These are phyloP conservation scores for Serranus cabrilla DNA, from an alignment of 2,797 vertebrate genomes.

Conservation along the genomic window DNA sequence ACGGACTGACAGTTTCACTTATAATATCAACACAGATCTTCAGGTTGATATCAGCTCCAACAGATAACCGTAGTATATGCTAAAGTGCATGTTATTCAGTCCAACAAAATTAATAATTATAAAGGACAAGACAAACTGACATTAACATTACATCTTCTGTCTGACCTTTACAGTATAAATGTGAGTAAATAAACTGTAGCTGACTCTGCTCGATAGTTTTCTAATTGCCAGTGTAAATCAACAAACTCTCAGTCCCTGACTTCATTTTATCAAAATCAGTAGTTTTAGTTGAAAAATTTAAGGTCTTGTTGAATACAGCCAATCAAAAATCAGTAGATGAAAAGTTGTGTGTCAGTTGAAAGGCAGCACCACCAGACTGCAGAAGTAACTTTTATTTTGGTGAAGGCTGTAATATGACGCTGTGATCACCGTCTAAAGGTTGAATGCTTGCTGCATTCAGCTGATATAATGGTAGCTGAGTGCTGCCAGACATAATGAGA, in stretches of 20 bases:
- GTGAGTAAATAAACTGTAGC: not conserved
- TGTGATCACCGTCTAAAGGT: conserved; percentile 16
- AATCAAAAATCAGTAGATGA: not conserved
- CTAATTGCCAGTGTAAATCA: not conserved
- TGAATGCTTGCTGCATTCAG: not conserved
- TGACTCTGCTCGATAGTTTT: not conserved
- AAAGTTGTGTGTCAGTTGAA: not conserved
- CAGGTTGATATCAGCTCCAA: not conserved
- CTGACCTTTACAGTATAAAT: not conserved
- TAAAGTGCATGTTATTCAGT: too few relatives aligned
- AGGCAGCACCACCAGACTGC: not conserved
- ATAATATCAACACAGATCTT: not conserved
- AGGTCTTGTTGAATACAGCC: not conserved
- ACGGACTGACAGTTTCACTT: not conserved
- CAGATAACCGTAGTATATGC: not conserved
- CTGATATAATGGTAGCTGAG: not conserved
- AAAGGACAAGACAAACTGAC: not conserved
- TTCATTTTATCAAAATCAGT: not conserved
- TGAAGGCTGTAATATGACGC: not conserved
- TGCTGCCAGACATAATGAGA: conserved; percentile 33
- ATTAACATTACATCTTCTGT: not conserved
- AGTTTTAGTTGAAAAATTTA: too few relatives aligned
- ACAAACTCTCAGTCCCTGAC: not conserved
- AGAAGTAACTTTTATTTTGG: conserved; percentile 4
- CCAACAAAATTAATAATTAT: not conserved